These are phyloP conservation scores for Magallana nippona DNA, from an alignment of 2,888 invertebrate genomes.

Conservation along the genomic window DNA sequence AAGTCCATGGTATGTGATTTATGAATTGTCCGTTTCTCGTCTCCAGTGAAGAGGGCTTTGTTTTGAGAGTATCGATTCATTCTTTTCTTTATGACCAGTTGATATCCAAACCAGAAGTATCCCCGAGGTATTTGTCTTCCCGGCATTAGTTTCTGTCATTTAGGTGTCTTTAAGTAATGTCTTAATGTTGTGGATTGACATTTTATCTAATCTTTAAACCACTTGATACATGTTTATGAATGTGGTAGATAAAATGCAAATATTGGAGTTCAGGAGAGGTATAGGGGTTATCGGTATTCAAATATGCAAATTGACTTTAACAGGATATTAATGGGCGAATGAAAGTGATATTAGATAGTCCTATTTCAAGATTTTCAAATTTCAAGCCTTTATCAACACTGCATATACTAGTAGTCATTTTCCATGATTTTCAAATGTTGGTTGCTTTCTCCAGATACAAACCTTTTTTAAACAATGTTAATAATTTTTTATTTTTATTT, in stretches of 20 bases:
- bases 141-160: slow-evolving; percentile 25
- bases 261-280: slow-evolving; percentile 24
- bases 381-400: background rate
- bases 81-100: slow-evolving; percentile 26
- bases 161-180: slow-evolving; percentile 6
- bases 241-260: slow-evolving; percentile 33
- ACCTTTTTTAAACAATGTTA: too few species aligned
- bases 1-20: slow-evolving; percentile 20
- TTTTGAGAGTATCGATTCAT: slow-evolving; percentile 5
- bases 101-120: slow-evolving; percentile 10
- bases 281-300: slow-evolving; percentile 27
- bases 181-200: slow-evolving; percentile 25
- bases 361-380: background rate
- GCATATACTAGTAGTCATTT: too few species aligned
- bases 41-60: slow-evolving; percentile 26
- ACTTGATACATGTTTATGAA: slow-evolving; percentile 26
- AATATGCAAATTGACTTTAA: slow-evolving; percentile 27
- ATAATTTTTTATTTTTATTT: too few species aligned
- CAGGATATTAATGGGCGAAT: slow-evolving; percentile 2
- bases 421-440: too few species aligned
- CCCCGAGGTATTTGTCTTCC: slow-evolving; percentile 24
- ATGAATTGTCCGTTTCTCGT: slow-evolving; percentile 6
- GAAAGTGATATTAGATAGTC: slow-evolving; percentile 18
- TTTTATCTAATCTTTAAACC: slow-evolving; percentile 33
- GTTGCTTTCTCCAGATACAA: too few species aligned